Base-by-base conservation (phyloP, 2,888 invertebrate species). In the Drosophila tripunctata region DNA sequence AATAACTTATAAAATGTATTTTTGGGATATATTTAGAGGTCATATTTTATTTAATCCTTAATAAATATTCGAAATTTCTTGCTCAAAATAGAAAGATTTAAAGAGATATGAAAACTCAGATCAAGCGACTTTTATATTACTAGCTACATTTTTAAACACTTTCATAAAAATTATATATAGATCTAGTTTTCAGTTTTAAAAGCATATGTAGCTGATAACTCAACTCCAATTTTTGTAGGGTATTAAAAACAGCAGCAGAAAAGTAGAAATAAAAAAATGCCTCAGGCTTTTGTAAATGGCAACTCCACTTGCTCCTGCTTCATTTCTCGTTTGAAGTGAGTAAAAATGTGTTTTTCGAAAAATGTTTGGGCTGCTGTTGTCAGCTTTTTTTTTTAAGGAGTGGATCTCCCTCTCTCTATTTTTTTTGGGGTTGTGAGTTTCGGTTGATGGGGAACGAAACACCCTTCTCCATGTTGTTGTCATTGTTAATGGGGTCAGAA, bases 401-500 rank as follows among this genome's bases (percentile, higher is more conserved):
- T 30, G 22, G 5, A 30, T 14, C 15, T 15, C 14, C 8, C 14
- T 24, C 31, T 44, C 4, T 52, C 8, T 27, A 27, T 27, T 27
- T 27, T 27, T n/a, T 17, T 14, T 22, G 44, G 52, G 30, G 24
- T 19, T 48, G n/a, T 14, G 50, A 35, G 43, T 48, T 35, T 22
- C 14, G 15, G 4, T 8, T 52, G 43, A 6, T 45, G 44, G 12
- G 30, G 15, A 15, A 14, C 6, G n/a, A 10, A n/a, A 17, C 45
- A 70, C 60, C 76, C 62, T 52, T 62, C 54, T 31, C 27, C 5
- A 14, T 14, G 14, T 41, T 45, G 45, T 48, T 76, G 79, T 72
- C 81, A 62, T 55, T 77, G 61, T 64, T 45, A 76, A 76, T 77
- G 81, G 78, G 76, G 81, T 76, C 76, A 80, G 27, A 65, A 72